Evolutionary conservation across 2,888 invertebrate species (phyloP), one percentile per base, ranked within the genome.

Genomic region (Eupsilia transversa): DNA sequence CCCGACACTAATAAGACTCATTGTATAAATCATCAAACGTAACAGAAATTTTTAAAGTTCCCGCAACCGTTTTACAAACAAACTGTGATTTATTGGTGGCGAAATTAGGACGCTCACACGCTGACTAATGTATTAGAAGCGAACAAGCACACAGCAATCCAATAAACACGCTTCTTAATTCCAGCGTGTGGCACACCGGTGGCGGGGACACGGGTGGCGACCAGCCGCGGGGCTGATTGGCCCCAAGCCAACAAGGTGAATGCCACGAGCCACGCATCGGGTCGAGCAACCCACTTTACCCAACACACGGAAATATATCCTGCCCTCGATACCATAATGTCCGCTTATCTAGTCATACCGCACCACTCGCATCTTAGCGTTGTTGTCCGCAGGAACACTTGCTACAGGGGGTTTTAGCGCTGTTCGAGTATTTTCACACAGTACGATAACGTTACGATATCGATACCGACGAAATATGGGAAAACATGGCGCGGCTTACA

Each of bases 231-330:
- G 80, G 80, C 85, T 83, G 85, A 74, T 88, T 96, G 96, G 96
- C 94, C 83, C 65, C 63, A 83, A 83, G 95, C 96, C 96, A 96
- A 96, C 96, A 96, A 96, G 96, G 96, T 96, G 96, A 96, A 96
- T 96, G 96, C 96, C 96, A 96, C 95, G 92, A 91, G 88, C 92
- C 93, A 92, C 94, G 93, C 94, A 92, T 90, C 92, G 90, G 90
- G 91, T 91, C 90, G 91, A 90, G 91, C 94, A 94, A 94, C 94
- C 94, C 94, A 95, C 93, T 95, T 95, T 92, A 92, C 93, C 91
- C 92, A 92, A 92, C 93, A 94, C 87, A 87, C 90, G 90, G 91
- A 91, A 92, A 92, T 91, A 92, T 90, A 91, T 89, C 90, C 88
- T 87, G 87, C 84, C 86, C 88, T 86, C 84, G 83, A 88, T 88